phyloP scores from a whole-genome alignment of 2,888 invertebrate genomes.

The Cryptops parisi region DNA sequence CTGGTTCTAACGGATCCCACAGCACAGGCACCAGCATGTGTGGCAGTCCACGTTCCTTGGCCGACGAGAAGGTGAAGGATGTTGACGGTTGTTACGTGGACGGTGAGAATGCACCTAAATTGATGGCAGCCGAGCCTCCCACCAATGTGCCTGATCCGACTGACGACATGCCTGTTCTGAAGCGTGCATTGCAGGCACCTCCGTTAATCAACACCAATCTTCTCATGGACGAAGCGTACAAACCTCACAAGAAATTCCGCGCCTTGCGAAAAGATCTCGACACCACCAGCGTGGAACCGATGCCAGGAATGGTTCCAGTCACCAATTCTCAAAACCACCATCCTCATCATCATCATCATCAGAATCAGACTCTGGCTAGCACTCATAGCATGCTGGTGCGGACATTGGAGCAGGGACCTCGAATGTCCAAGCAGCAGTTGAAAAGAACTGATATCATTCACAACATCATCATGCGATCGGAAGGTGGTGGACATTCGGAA shows the following conservation, averaged over 20 bases:
- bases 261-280: conserved; percentile 18
- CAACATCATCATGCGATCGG: conserved; percentile 68
- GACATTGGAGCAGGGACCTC: conserved; percentile 80
- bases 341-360: neutral
- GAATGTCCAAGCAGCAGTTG: conserved; percentile 83
- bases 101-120: neutral
- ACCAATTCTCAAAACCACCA: neutral
- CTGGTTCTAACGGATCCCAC: conserved; percentile 53
- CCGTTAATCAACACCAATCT: conserved; percentile 71
- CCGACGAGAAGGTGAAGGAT: conserved; percentile 50
- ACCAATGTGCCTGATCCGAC: conserved; percentile 32
- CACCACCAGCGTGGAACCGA: neutral
- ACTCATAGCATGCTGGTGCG: conserved; percentile 53
- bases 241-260: conserved; percentile 89
- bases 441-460: conserved; percentile 85
- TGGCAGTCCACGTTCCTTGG: conserved; percentile 49
- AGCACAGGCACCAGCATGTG: conserved; percentile 58
- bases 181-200: conserved; percentile 80
- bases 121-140: neutral
- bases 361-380: conserved; percentile 26
- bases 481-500: conserved; percentile 13
- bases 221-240: conserved; percentile 87
- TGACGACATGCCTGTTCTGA: conserved; percentile 86
- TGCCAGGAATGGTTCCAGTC: neutral
- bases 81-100: conserved; percentile 10